Evolutionary conservation across 2,888 invertebrate genomes (phyloP), one percentile per base, ranked within the genome.

Genomic region (Hartigia nigra): DNA sequence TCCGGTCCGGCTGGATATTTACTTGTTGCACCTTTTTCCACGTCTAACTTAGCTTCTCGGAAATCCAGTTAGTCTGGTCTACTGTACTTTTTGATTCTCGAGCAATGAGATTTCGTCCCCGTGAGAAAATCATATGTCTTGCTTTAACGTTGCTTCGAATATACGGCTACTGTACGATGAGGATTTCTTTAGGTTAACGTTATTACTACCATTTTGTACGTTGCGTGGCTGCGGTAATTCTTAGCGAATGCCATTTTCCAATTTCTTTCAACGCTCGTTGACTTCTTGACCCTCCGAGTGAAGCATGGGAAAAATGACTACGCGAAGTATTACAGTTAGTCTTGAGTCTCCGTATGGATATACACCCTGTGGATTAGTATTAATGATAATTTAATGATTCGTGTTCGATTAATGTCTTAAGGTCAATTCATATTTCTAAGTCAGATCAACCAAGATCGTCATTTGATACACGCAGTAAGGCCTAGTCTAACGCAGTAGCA

Each of bases 61-160:
- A 72, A 72, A 72, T 72, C 72, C 32, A 72, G 34, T 72, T 72
- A 31, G 72, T 72, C 72, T 31, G 72, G 72, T 31, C 72, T 34
- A 72, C 72, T 23, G 23, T 9, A 55, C 55, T 55, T 23, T 23
- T 55, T 55, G 9, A 23, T 55, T 55, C 23, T 55, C 23, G 23
- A 23, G 55, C 55, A 55, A 23, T 55, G 55, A 55, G 55, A 55
- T 55, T 55, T 55, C 23, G 55, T 23, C 55, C 23, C 23, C 23
- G 23, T 55, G 55, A 55, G 23, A 55, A 55, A 55, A 55, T 55
- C 23, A 55, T 55, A 23, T 23, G 39, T 39, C 55, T 23, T 23
- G 55, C 9, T 55, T 55, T 23, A 23, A 55, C 55, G 55, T 55
- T 23, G 23, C 55, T 55, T 55, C 1, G 55, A 55, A 2, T 23